phyloP scores from a whole-genome alignment of 2,797 vertebrate species.

The Rousettus madagascariensis region DNA sequence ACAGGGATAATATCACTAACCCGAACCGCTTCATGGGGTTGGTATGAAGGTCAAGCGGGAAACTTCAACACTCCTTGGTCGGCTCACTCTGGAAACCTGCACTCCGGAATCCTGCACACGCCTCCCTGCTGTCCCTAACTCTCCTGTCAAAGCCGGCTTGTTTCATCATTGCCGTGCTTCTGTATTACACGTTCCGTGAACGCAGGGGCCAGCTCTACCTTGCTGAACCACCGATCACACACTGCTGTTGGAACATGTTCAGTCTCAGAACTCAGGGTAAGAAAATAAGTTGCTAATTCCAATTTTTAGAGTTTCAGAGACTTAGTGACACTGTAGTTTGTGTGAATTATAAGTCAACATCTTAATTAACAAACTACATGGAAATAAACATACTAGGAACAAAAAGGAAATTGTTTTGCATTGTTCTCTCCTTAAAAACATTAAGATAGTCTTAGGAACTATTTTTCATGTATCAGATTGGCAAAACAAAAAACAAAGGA shows the following conservation, averaged over 20 bases:
- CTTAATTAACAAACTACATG: neutral
- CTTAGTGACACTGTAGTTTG: neutral
- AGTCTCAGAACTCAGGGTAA: neutral
- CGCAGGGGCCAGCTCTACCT: neutral
- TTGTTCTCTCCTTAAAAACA: conserved; percentile 7
- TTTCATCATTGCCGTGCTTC: neutral
- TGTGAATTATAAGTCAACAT: neutral
- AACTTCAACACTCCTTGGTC: neutral
- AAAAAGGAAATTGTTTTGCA: neutral
- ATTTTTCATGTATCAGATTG: neutral
- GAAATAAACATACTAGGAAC: neutral
- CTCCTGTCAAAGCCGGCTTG: neutral
- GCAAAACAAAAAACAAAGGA: neutral
- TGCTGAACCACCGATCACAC: neutral
- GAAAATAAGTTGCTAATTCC: neutral
- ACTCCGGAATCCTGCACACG: neutral
- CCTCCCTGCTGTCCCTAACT: neutral
- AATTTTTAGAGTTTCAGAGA: neutral
- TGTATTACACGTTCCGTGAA: neutral
- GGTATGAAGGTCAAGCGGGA: neutral
- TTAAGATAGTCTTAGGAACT: neutral
- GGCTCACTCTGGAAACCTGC: neutral
- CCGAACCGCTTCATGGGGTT: neutral
- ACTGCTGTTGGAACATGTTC: neutral
- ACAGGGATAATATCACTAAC: neutral